Evolutionary conservation across 2,113 vertebrate genomes (phyloP), one percentile per base, ranked within the genome.

Genomic region (Anseranas semipalmata): DNA sequence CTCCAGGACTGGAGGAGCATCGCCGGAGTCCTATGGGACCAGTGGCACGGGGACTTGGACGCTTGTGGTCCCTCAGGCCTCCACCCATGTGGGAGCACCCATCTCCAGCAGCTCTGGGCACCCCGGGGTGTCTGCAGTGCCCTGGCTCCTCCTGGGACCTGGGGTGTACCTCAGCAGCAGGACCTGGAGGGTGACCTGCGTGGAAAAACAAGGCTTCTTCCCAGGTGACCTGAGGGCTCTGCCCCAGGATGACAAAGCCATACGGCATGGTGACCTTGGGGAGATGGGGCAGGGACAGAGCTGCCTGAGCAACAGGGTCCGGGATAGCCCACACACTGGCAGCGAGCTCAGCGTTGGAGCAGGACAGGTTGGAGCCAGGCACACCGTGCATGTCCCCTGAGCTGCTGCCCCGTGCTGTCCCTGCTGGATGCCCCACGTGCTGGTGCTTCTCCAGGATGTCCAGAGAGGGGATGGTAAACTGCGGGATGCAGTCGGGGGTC

Each of bases 151-250:
- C 67, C 70, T 32, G 92, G 32, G 65, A 30, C 4, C n/a, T 2
- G 15, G 56, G 52, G 9, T 2, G 5, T 7, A 25, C 62, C 72
- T 50, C 73, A 17, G 37, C 39, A 28, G 56, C 74, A 9, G 43
- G n/a, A 59, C 32, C 63, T 30, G 21, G 45, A 30, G 28, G 18
- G 27, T 15, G 30, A 15, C 48, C 59, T 2, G 53, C 41, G 60
- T 94, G 95, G 9, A 97, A 98, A 85, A 99, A 98, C 27, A 98
- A 93, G 0, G 87, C 98, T 97, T 99, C 98, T 66, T 99, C 98
- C 0, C 77, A 79, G 21, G 93, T 97, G 96, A 99, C 98, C 85
- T 98, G 98, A 5, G 98, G 98, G 76, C 98, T 99, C 81, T 98
- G 96, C n/a, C 97, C 97, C 77, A 98, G 89, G 33, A 97, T 98